A percentile compares a stretch with the other conserved stretches of the same genome.
phyloP scores from a whole-genome alignment of 2,113 vertebrate species.

The Oryzias melastigma region DNA sequence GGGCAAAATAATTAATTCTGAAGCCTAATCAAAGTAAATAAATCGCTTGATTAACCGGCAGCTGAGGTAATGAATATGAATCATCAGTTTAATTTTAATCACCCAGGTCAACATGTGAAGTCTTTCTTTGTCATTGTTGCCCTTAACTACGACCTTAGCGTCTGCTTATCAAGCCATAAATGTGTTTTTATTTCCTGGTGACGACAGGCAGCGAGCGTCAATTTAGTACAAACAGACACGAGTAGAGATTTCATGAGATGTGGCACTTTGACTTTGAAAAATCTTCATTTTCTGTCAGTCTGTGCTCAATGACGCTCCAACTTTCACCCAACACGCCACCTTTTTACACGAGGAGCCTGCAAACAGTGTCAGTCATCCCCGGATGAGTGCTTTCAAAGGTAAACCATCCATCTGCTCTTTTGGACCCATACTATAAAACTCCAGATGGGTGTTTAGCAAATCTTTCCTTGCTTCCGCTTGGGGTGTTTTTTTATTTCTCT shows the following conservation, averaged over 20 bases:
- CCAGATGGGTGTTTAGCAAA: too few species aligned
- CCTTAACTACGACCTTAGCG: too few species aligned
- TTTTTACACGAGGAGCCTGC: background rate
- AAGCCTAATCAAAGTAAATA: constrained; percentile 5
- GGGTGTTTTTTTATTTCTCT: constrained; percentile 7
- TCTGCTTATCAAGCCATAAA: background rate
- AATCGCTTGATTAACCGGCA: background rate
- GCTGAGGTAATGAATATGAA: constrained; percentile 7
- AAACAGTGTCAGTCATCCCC: background rate
- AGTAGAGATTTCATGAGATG: background rate
- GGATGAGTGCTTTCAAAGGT: background rate
- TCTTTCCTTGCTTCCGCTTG: background rate
- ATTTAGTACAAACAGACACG: constrained; percentile 8
- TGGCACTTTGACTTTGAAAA: constrained; percentile 8
- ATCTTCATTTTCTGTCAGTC: background rate
- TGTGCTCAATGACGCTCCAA: background rate
- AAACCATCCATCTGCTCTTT: background rate
- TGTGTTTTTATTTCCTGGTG: background rate
- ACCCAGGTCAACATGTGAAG: background rate
- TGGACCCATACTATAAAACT: background rate
- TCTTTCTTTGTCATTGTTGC: background rate
- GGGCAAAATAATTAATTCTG: background rate
- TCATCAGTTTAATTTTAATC: constrained; percentile 15
- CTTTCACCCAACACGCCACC: background rate
- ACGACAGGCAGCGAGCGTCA: background rate